phyloP scores from a whole-genome alignment of 2,888 invertebrate species.

The Chrysolina americana region DNA sequence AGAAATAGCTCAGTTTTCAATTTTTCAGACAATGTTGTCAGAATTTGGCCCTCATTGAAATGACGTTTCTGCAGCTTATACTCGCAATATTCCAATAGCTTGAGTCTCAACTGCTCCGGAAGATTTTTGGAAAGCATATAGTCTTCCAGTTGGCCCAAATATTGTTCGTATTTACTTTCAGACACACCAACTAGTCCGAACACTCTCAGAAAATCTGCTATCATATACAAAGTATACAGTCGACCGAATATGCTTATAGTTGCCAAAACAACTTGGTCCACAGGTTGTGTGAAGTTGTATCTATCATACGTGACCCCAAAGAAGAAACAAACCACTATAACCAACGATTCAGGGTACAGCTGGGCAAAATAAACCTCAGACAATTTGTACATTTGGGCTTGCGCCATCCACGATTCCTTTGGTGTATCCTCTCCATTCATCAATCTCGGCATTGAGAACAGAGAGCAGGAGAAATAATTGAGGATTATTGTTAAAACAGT shows the following conservation, averaged over 20 bases:
- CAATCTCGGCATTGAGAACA: slow-evolving; percentile 12
- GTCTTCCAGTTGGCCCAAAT: slow-evolving; percentile 67
- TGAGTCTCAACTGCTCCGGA: slow-evolving; percentile 63
- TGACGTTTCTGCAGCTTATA: slow-evolving; percentile 72
- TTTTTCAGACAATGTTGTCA: too few relatives aligned
- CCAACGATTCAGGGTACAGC: slow-evolving; percentile 48
- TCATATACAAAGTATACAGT: slow-evolving; percentile 56
- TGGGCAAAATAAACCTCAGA: neutral
- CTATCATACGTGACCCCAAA: slow-evolving; percentile 56
- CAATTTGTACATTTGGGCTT: slow-evolving; percentile 5
- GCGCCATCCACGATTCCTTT: slow-evolving; percentile 41
- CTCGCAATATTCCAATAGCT: slow-evolving; percentile 71
- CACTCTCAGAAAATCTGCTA: slow-evolving; percentile 55
- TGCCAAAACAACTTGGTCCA: slow-evolving; percentile 52
- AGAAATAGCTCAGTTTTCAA: too few relatives aligned
- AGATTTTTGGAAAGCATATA: too few relatives aligned
- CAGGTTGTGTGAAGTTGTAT: slow-evolving; percentile 40
- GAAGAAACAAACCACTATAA: slow-evolving; percentile 57
- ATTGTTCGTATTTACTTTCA: slow-evolving; percentile 68
- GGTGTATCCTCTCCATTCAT: slow-evolving; percentile 22
- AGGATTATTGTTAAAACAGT: neutral
- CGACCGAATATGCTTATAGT: slow-evolving; percentile 56
- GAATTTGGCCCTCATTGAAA: slow-evolving; percentile 70
- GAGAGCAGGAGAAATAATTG: slow-evolving; percentile 16
- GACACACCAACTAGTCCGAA: slow-evolving; percentile 60